These are phyloP conservation scores for Chitala chitala DNA, from an alignment of 2,113 vertebrate genomes.

Conservation along the genomic window DNA sequence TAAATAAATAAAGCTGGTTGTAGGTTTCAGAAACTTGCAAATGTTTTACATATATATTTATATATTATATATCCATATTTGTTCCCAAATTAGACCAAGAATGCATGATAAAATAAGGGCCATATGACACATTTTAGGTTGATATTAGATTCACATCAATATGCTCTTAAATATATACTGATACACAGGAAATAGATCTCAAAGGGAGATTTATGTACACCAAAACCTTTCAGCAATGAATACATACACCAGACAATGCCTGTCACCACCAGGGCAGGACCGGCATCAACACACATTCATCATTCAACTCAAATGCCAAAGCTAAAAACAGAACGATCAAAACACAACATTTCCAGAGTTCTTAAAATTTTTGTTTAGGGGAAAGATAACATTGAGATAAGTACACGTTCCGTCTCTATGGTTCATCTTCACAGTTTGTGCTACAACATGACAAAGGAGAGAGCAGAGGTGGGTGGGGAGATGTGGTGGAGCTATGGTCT, in stretches of 20 bases:
- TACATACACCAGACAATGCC: constrained; percentile 73
- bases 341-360: constrained; percentile 62
- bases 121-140: constrained; percentile 61
- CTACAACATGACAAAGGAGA: constrained; percentile 79
- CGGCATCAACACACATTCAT: constrained; percentile 79
- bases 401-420: constrained; percentile 78
- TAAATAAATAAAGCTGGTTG: constrained; percentile 49
- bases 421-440: constrained; percentile 94
- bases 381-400: constrained; percentile 82
- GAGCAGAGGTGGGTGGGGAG: constrained; percentile 55
- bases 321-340: constrained; percentile 66
- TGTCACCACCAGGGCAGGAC: constrained; percentile 60
- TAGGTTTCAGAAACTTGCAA: constrained; percentile 46
- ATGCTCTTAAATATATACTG: constrained; percentile 72
- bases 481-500: constrained; percentile 70
- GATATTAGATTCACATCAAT: constrained; percentile 66
- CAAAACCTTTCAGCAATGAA: constrained; percentile 69
- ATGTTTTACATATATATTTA: constrained; percentile 45
- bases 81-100: constrained; percentile 48
- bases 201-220: constrained; percentile 80
- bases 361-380: constrained; percentile 61
- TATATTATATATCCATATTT: constrained; percentile 28
- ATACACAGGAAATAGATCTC: constrained; percentile 66
- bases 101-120: constrained; percentile 54
- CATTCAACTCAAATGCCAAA: constrained; percentile 74